Evolutionary conservation across 2,113 vertebrate genomes (phyloP).

Genomic region (Cottus gobio): DNA sequence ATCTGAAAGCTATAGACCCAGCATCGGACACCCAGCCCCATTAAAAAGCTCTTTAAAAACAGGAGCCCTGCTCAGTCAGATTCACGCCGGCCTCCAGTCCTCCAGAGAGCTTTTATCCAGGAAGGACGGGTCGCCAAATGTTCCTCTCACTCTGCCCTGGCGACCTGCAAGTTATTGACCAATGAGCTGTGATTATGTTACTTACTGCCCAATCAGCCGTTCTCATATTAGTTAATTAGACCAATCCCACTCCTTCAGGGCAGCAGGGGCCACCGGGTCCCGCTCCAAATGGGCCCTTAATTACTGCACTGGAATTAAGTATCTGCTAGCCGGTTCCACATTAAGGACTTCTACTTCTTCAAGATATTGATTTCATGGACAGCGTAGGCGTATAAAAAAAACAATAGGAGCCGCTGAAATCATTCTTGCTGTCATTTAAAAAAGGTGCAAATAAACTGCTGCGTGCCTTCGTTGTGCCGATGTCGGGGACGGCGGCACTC

Average conservation of each 20-base stretch:
- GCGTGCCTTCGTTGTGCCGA: conserved; percentile 67
- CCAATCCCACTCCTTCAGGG: conserved; percentile 73
- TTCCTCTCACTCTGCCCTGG: conserved; percentile 41
- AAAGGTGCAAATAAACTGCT: conserved; percentile 52
- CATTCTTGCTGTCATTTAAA: conserved; percentile 47
- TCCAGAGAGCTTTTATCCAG: conserved; percentile 30
- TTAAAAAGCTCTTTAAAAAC: neutral
- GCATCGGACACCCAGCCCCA: neutral
- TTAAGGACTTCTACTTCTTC: conserved; percentile 67
- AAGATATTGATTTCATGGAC: conserved; percentile 79
- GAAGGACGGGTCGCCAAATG: conserved; percentile 37
- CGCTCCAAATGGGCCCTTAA: conserved; percentile 80
- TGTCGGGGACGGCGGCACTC: conserved; percentile 57
- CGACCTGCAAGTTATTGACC: conserved; percentile 74
- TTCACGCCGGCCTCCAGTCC: neutral
- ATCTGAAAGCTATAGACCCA: neutral
- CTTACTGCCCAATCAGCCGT: conserved; percentile 69
- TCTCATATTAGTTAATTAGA: conserved; percentile 80
- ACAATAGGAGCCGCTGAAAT: conserved; percentile 55
- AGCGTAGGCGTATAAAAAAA: conserved; percentile 57
- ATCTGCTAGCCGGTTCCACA: conserved; percentile 70
- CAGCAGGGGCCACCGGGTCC: conserved; percentile 73
- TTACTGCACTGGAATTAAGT: conserved; percentile 82
- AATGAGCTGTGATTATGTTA: conserved; percentile 78
- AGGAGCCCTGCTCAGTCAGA: neutral